Evolutionary conservation across 2,888 invertebrate species (phyloP).

Genomic region (Leucophenga maculata): DNA sequence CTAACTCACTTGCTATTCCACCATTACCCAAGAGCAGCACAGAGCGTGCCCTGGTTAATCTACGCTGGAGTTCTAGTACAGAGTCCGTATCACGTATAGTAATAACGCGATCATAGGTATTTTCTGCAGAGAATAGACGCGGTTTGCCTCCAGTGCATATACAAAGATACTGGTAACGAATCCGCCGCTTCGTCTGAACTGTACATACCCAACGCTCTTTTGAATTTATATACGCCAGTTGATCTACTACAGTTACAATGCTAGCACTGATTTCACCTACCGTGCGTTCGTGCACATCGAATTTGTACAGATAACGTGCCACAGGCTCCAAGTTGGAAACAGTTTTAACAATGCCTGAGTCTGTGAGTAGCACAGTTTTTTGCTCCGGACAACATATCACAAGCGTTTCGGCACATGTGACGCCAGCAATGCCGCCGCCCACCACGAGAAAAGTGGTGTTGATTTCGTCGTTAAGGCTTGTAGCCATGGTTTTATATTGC

Average conservation of each 20-base stretch:
- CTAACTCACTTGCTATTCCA: constrained; percentile 97
- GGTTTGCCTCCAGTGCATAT: constrained; percentile 93
- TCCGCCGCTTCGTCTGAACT: constrained; percentile 71
- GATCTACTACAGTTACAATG: constrained; percentile 78
- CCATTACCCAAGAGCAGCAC: constrained; percentile 96
- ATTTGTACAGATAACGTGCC: constrained; percentile 87
- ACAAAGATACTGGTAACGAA: constrained; percentile 87
- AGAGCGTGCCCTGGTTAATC: constrained; percentile 79
- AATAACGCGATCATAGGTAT: constrained; percentile 75
- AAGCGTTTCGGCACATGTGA: constrained; percentile 90
- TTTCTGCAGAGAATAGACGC: constrained; percentile 76
- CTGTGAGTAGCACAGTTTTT: constrained; percentile 83
- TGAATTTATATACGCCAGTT: constrained; percentile 76
- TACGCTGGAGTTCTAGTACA: constrained; percentile 83
- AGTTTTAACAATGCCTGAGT: constrained; percentile 90
- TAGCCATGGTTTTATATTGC: constrained; percentile 13
- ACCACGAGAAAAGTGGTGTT: constrained; percentile 84
- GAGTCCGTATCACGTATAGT: constrained; percentile 97
- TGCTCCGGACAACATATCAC: constrained; percentile 81
- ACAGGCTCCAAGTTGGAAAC: constrained; percentile 88
- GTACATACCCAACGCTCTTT: constrained; percentile 75
- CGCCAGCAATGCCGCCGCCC: constrained; percentile 97
- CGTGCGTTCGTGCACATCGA: constrained; percentile 87
- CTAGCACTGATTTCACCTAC: constrained; percentile 73
- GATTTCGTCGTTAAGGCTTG: constrained; percentile 46